phyloP scores from a whole-genome alignment of 2,113 vertebrate species.

The Gymnorhina tibicen region DNA sequence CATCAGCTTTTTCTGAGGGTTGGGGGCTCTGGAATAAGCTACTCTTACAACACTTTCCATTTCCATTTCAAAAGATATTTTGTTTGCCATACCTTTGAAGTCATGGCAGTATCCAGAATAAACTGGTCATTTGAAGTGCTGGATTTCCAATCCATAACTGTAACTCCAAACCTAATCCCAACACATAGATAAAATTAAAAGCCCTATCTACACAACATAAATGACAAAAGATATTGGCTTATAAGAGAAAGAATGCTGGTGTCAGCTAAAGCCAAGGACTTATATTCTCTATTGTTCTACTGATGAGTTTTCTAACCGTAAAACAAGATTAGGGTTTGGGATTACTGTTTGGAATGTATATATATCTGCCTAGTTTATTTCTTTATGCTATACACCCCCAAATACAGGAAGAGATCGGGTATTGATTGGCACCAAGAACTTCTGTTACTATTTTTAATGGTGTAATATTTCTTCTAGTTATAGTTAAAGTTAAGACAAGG shows the following conservation, averaged over 20 bases:
- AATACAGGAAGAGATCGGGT: background rate
- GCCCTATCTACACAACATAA: background rate
- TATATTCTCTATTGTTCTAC: background rate
- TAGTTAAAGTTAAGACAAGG: slow-evolving; percentile 14
- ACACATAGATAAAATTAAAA: background rate
- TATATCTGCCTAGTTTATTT: background rate
- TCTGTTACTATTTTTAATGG: slow-evolving; percentile 10
- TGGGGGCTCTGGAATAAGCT: background rate
- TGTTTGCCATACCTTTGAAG: background rate
- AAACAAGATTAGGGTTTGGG: background rate
- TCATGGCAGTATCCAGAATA: background rate
- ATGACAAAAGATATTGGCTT: background rate
- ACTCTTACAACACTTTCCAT: background rate
- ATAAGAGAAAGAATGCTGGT: background rate
- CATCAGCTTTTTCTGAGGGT: background rate
- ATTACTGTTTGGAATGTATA: background rate
- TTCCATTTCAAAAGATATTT: background rate
- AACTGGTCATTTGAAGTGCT: background rate
- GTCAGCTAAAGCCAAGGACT: background rate
- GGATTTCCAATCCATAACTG: background rate
- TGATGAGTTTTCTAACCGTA: background rate
- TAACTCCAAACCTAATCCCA: background rate
- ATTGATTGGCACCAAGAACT: slow-evolving; percentile 28
- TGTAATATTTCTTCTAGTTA: background rate
- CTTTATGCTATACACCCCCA: background rate